Percentiles rank a stretch among this genome's conserved stretches.
Evolutionary conservation across 2,113 vertebrate species (phyloP).

Genomic region (Corythornis cristatus): DNA sequence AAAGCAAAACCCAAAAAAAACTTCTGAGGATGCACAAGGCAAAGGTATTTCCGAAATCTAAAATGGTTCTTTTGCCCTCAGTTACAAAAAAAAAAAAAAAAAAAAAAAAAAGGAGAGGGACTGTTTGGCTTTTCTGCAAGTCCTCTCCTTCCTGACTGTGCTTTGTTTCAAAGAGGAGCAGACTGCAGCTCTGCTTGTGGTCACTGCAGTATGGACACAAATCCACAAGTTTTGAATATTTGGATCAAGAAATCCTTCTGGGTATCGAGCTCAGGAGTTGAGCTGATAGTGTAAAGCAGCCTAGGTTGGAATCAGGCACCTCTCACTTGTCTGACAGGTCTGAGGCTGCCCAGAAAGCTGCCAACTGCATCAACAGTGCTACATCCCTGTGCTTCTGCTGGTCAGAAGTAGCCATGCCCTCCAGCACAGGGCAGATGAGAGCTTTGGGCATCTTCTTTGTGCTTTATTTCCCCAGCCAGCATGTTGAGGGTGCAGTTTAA

Average conservation of each 20-base stretch:
- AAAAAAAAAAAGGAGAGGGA: background rate
- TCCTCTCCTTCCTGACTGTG: background rate
- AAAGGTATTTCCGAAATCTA: too few species aligned
- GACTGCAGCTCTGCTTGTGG: background rate
- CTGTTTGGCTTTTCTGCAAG: background rate
- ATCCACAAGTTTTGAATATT: background rate
- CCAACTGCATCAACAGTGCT: background rate
- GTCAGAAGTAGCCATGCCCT: background rate
- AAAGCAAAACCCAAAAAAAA: too few species aligned
- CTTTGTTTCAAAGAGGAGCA: background rate
- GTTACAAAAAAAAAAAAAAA: too few species aligned
- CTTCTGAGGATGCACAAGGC: too few species aligned
- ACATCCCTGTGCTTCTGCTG: background rate
- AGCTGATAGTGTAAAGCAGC: background rate
- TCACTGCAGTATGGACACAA: background rate
- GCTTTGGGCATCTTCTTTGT: background rate
- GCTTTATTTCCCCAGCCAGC: background rate
- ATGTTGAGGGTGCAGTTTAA: accelerated
- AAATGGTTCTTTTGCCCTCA: too few species aligned
- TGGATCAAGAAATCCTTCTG: background rate
- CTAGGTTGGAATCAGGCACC: background rate
- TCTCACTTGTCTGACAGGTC: background rate
- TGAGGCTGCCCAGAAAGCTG: background rate
- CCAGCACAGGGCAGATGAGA: background rate
- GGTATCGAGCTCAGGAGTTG: background rate